A percentile compares a stretch with the other conserved stretches of the same genome.
Evolutionary conservation across 2,113 vertebrate genomes (phyloP).

Genomic region (Gallinago media): DNA sequence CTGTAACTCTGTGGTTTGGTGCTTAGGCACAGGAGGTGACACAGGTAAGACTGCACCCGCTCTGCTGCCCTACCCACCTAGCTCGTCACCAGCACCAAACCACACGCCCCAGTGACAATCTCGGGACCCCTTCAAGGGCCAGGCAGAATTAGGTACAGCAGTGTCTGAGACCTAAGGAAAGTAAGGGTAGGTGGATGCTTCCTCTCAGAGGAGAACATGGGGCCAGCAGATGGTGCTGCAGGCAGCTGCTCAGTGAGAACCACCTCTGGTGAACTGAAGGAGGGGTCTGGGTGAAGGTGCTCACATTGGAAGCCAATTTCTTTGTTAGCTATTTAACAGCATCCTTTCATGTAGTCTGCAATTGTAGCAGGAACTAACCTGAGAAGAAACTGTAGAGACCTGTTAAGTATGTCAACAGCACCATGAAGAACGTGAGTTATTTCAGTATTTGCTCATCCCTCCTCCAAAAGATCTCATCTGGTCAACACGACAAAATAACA

Average conservation of each 20-base stretch:
- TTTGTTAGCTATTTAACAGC: not conserved
- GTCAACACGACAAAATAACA: not conserved
- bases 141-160: not conserved
- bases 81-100: not conserved
- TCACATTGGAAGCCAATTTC: not conserved
- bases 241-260: not conserved
- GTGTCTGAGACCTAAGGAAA: not conserved
- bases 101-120: not conserved
- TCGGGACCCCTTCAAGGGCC: not conserved
- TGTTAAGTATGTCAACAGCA: not conserved
- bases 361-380: not conserved
- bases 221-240: not conserved
- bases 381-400: not conserved
- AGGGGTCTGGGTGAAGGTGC: not conserved
- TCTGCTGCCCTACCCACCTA: not conserved
- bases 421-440: not conserved
- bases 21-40: not conserved
- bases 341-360: not conserved
- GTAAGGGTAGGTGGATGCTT: not conserved
- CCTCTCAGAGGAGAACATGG: not conserved
- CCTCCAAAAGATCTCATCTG: not conserved
- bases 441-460: not conserved
- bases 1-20: not conserved
- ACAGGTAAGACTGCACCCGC: accelerated
- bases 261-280: not conserved